Conservation (phyloP, 2,888 invertebrate genomes). For the Mimas tiliae region DNA sequence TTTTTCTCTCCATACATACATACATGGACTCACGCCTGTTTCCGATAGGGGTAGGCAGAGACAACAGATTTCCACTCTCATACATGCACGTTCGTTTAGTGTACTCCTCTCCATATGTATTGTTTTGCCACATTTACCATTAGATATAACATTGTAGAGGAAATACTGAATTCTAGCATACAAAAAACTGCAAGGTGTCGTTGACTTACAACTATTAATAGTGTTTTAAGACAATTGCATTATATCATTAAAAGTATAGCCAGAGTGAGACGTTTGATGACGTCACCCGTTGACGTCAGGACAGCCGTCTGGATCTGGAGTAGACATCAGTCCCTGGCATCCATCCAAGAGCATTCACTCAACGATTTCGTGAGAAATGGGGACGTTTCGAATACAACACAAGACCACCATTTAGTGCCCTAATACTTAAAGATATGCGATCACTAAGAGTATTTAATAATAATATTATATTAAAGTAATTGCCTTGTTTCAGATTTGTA, state of each 20-base stretch:
- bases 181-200: slow-evolving; percentile 21
- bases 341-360: slow-evolving; percentile 77
- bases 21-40: no score
- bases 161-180: neutral
- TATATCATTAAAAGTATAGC: slow-evolving; percentile 32
- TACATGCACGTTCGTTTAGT: no score
- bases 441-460: slow-evolving; percentile 41
- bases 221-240: slow-evolving; percentile 29
- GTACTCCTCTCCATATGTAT: neutral
- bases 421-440: slow-evolving; percentile 35
- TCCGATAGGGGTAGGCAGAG: no score
- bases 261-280: slow-evolving; percentile 48
- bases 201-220: slow-evolving; percentile 25
- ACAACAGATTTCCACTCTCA: no score
- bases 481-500: slow-evolving; percentile 54
- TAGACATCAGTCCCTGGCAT: slow-evolving; percentile 77
- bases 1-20: no score
- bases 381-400: slow-evolving; percentile 58
- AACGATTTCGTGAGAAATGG: slow-evolving; percentile 71
- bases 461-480: slow-evolving; percentile 30
- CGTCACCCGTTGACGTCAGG: slow-evolving; percentile 71
- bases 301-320: slow-evolving; percentile 79
- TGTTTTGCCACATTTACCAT: neutral
- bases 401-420: slow-evolving; percentile 38
- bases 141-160: neutral